A percentile compares a stretch with the other conserved stretches of the same genome.
Evolutionary conservation across 2,888 invertebrate genomes (phyloP).

Genomic region (Drosophila buzzatii): DNA sequence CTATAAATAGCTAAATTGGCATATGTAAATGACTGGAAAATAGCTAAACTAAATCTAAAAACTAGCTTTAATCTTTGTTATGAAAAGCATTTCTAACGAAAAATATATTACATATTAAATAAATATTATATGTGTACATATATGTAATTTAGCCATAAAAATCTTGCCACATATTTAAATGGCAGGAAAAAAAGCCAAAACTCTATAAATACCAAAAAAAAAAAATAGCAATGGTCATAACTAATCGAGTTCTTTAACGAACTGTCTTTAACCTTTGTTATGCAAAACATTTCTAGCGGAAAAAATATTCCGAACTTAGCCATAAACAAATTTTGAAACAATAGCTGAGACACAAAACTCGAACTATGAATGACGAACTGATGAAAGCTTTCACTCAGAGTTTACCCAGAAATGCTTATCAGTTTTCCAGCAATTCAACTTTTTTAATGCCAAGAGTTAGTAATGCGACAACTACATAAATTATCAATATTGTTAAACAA

Average conservation of each 20-base stretch:
- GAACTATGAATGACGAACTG: neutral
- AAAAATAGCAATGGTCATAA: neutral
- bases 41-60: neutral
- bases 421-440: neutral
- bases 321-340: neutral
- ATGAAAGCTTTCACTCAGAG: constrained; percentile 1
- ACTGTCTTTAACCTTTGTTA: neutral
- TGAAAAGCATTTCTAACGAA: too few relatives aligned
- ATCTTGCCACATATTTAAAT: neutral
- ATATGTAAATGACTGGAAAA: constrained; percentile 7
- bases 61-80: neutral
- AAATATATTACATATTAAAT: too few relatives aligned
- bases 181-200: constrained; percentile 4
- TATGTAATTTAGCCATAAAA: neutral
- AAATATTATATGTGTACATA: too few relatives aligned
- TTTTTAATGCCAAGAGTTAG: neutral
- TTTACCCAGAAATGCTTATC: neutral
- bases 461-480: neutral
- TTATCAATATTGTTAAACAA: neutral
- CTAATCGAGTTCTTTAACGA: neutral
- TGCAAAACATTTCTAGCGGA: neutral
- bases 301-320: neutral
- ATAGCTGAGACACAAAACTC: neutral
- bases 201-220: neutral
- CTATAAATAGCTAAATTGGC: neutral